Base-by-base conservation (phyloP, 1,140 invertebrate genomes). In the Nasonia vitripennis region DNA sequence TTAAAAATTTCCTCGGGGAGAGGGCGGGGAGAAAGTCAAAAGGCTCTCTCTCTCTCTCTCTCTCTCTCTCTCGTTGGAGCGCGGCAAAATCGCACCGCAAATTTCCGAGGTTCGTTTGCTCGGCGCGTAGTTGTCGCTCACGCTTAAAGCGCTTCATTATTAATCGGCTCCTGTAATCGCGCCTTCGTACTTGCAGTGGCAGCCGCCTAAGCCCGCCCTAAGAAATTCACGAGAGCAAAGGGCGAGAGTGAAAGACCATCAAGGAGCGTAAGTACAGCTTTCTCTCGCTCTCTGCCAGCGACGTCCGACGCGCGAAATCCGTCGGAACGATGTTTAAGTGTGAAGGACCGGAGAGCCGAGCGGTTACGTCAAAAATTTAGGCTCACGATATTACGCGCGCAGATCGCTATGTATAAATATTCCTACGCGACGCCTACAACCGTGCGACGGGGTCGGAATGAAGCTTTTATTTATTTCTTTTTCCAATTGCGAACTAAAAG, bases 141-240 rank as follows among this genome's bases (percentile, higher is more conserved):
- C 17, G 27, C 37, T 78, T 55, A 71, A 78, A 37, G 71, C 11
- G 20, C 55, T 85, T 55, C 51, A 85, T 85, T 85, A 85, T 85
- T 81, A 85, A 85, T 81, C 55, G 62, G 37, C 51, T 31, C 67
- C 48, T 78, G 73, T 77, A 81, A 85, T 85, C 23, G 51, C 71
- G 20, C 78, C 73, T 37, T 68, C 34, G 17, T 37, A 34, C 23
- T 20, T n/a, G 37, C 9, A 34, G 37, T 2, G 41, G 41, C 9
- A 34, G 37, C 73, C 37, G 37, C 12, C 45, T 81, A 81, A 81
- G 67, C 80, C 31, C 45, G 68, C 14, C 17, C 14, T 85, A 80
- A 85, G 84, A 81, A 85, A 85, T 85, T 85, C 51, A 85, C 71
- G 78, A 75, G 81, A 62, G 23, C 27, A 62, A n/a, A 77, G 34